phyloP scores from a whole-genome alignment of 1,140 invertebrate genomes.

The Bemisia tabaci region DNA sequence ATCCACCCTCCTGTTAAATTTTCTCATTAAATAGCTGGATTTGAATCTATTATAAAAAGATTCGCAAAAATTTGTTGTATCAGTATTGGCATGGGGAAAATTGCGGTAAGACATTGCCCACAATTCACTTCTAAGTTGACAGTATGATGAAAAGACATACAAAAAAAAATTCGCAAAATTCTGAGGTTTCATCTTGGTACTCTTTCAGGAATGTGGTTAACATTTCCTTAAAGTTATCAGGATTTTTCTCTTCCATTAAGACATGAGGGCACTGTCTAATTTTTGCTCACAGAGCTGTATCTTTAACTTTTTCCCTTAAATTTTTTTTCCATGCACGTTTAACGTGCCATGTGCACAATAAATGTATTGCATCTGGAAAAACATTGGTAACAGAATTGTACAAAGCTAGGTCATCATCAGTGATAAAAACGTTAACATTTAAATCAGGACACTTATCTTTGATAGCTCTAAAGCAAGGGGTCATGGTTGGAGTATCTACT shows the following conservation, averaged over 20 bases:
- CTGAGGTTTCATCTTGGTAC: not conserved
- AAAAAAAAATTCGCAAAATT: not conserved
- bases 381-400: too few relatives aligned
- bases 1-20: not conserved
- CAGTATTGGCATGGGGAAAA: conserved; percentile 1
- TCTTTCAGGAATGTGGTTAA: not conserved
- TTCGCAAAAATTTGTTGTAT: not conserved
- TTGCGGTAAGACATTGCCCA: conserved; percentile 4
- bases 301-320: not conserved
- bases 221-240: not conserved
- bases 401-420: too few relatives aligned
- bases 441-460: too few relatives aligned
- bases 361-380: not conserved
- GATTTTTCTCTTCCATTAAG: not conserved
- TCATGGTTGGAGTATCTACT: too few relatives aligned
- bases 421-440: too few relatives aligned
- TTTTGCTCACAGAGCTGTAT: not conserved
- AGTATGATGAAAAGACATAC: not conserved
- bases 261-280: not conserved
- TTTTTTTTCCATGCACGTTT: not conserved
- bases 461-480: too few relatives aligned
- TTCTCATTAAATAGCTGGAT: not conserved
- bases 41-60: conserved; percentile 6
- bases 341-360: not conserved
- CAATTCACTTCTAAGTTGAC: not conserved